Conservation (phyloP, 2,888 invertebrate species). For the Metallyticus violacea region DNA sequence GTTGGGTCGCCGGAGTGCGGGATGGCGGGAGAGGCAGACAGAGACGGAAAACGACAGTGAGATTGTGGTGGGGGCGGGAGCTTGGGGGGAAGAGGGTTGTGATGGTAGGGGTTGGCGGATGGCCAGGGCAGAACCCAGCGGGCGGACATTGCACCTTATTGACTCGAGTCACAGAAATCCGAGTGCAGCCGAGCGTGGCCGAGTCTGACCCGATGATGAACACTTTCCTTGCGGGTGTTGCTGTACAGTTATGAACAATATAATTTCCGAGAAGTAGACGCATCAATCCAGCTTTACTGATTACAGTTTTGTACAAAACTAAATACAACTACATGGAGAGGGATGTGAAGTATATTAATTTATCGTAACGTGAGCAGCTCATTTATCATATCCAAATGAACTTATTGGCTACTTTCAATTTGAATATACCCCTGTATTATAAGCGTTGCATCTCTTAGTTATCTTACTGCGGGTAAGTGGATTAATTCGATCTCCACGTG, state of each 20-base stretch:
- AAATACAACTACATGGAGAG: not conserved
- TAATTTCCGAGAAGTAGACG: not conserved
- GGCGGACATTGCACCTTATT: conserved; percentile 53
- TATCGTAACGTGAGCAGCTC: too few species aligned
- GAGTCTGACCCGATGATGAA: conserved; percentile 24
- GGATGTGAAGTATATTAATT: not conserved
- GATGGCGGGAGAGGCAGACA: conserved; percentile 51
- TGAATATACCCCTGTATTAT: too few species aligned
- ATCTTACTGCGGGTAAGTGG: too few species aligned
- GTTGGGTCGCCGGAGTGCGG: conserved; percentile 23
- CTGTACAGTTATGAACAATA: conserved; percentile 12
- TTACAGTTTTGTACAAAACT: too few species aligned
- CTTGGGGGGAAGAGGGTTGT: conserved; percentile 58
- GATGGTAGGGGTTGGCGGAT: conserved; percentile 43
- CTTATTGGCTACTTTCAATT: too few species aligned
- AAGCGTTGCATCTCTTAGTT: too few species aligned
- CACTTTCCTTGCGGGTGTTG: not conserved
- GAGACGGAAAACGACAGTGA: conserved; percentile 36
- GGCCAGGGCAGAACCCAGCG: conserved; percentile 41
- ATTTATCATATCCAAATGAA: too few species aligned
- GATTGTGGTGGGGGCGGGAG: conserved; percentile 40
- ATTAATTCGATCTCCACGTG: too few species aligned
- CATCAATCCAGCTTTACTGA: not conserved
- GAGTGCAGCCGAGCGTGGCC: conserved; percentile 28
- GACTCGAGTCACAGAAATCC: conserved; percentile 44